phyloP scores from a whole-genome alignment of 2,113 vertebrate species.

The Oncorhynchus tshawytscha region DNA sequence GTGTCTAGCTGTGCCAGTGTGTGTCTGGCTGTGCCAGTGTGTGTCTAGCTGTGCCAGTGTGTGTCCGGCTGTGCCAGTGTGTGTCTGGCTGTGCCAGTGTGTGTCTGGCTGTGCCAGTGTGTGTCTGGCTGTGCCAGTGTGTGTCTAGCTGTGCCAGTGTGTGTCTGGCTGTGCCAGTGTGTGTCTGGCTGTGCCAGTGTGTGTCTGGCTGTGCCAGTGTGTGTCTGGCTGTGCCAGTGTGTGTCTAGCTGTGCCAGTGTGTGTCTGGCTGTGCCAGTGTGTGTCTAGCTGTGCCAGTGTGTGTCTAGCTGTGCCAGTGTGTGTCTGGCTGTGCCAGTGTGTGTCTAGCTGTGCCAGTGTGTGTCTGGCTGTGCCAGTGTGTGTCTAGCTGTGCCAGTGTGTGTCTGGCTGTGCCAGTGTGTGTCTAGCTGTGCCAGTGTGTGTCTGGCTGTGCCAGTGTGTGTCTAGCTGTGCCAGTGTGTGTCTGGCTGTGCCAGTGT shows the following conservation, averaged over 20 bases:
- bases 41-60: constrained; percentile 14
- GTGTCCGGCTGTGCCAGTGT: too few relatives aligned
- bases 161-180: too few relatives aligned
- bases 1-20: background rate
- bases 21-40: constrained; percentile 7
- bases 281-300: constrained; percentile 19
- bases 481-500: background rate
- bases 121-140: constrained; percentile 7
- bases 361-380: too few relatives aligned
- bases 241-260: constrained; percentile 14
- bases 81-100: constrained; percentile 19
- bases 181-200: constrained; percentile 19
- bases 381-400: constrained; percentile 19
- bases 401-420: background rate
- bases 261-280: too few relatives aligned
- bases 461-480: constrained; percentile 19
- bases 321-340: constrained; percentile 7
- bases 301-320: background rate
- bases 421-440: constrained; percentile 7
- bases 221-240: constrained; percentile 7
- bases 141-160: constrained; percentile 14
- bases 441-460: constrained; percentile 22
- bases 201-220: background rate
- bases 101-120: background rate
- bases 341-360: constrained; percentile 14